These are phyloP conservation scores for Scartelaos histophorus DNA, from an alignment of 2,113 vertebrate genomes.

Conservation along the genomic window DNA sequence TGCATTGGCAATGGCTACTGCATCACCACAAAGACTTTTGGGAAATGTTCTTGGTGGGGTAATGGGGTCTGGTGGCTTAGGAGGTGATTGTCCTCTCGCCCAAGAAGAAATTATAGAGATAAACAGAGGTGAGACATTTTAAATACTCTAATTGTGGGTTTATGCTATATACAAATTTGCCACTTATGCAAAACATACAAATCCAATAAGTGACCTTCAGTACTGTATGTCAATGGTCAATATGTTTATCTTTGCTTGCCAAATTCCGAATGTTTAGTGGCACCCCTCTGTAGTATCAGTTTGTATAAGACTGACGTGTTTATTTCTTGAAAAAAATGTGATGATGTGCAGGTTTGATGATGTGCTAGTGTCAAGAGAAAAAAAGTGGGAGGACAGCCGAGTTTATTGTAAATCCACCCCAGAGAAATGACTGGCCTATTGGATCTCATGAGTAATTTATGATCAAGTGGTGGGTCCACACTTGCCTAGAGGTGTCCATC, in stretches of 20 bases:
- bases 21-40: slow-evolving; percentile 82
- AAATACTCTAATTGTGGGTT: not conserved
- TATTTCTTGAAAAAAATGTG: slow-evolving; percentile 4
- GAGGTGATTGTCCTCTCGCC: slow-evolving; percentile 87
- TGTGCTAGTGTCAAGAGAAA: not conserved
- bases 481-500: slow-evolving; percentile 64
- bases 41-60: slow-evolving; percentile 81
- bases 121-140: slow-evolving; percentile 80
- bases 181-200: not conserved
- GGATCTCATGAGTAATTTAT: slow-evolving; percentile 70
- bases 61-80: slow-evolving; percentile 73
- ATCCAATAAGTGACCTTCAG: not conserved
- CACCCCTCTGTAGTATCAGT: slow-evolving; percentile 6
- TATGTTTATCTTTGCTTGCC: not conserved
- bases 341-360: not conserved
- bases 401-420: slow-evolving; percentile 43
- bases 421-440: slow-evolving; percentile 55
- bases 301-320: not conserved
- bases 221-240: not conserved
- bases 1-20: slow-evolving; percentile 80
- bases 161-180: too few relatives aligned
- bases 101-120: slow-evolving; percentile 96
- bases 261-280: not conserved
- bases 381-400: slow-evolving; percentile 17
- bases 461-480: slow-evolving; percentile 53